phyloP scores from a whole-genome alignment of 2,888 invertebrate species.

The Belgica antarctica region DNA sequence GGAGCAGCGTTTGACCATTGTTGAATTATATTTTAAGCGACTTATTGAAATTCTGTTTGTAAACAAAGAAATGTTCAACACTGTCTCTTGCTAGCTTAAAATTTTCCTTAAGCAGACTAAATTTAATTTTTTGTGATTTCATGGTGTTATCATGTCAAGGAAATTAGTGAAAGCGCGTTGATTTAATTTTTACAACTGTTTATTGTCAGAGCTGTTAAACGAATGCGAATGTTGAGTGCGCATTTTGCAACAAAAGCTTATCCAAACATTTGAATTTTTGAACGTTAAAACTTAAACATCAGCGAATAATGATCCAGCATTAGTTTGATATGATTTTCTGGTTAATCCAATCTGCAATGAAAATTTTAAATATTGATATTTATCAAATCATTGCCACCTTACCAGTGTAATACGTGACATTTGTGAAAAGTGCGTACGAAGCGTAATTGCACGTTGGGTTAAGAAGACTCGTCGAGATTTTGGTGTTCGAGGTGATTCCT shows the following conservation, averaged over 20 bases:
- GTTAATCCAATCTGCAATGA: neutral
- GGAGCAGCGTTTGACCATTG: conserved; percentile 35
- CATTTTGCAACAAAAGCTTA: too few species aligned
- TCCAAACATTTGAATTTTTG: too few species aligned
- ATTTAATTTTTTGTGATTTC: too few species aligned
- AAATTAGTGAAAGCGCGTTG: neutral
- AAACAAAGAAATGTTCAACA: too few species aligned
- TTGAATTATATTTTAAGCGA: neutral
- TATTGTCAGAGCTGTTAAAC: too few species aligned
- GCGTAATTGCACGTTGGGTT: neutral
- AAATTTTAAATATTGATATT: neutral
- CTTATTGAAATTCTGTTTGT: too few species aligned
- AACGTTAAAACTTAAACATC: neutral
- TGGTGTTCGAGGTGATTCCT: neutral
- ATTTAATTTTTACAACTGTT: neutral
- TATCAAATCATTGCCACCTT: too few species aligned
- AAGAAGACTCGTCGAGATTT: neutral
- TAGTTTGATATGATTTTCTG: neutral
- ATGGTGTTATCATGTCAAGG: too few species aligned
- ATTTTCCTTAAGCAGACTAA: too few species aligned
- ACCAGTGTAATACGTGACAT: neutral
- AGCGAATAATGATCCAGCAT: too few species aligned
- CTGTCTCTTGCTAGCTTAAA: too few species aligned
- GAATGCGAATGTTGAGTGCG: neutral
- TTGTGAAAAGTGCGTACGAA: neutral